phyloP scores from a whole-genome alignment of 64 coral and sea anemone genomes.

The Pocillopora verrucosa region DNA sequence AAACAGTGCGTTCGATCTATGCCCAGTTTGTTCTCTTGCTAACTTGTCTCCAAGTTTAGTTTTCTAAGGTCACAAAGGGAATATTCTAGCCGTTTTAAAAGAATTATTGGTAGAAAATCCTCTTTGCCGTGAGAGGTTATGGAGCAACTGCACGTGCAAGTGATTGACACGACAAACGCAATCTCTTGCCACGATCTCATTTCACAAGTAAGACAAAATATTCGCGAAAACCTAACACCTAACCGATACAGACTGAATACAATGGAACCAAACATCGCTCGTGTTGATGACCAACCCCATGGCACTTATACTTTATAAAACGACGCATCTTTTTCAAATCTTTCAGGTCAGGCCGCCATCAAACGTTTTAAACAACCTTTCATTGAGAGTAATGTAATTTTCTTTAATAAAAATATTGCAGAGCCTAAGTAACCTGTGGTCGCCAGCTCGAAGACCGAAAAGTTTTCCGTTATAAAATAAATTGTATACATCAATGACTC shows the following conservation, averaged over 20 bases:
- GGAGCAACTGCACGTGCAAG: no score
- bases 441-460: slow-evolving; percentile 39
- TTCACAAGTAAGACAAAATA: no score
- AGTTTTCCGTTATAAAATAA: slow-evolving; percentile 21
- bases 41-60: background rate
- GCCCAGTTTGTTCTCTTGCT: no score
- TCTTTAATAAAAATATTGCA: slow-evolving; percentile 20
- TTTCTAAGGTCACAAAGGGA: background rate
- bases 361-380: slow-evolving; percentile 47
- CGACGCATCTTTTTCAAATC: slow-evolving; percentile 33
- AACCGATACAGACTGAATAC: slow-evolving; percentile 46
- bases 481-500: slow-evolving; percentile 25
- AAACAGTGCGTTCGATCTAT: no score
- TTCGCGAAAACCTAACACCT: slow-evolving; percentile 9
- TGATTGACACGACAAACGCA: no score
- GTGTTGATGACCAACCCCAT: slow-evolving; percentile 21
- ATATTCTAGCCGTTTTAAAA: slow-evolving; percentile 13
- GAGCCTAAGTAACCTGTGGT: slow-evolving; percentile 37
- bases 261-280: slow-evolving; percentile 41
- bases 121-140: no score
- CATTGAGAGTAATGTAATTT: slow-evolving; percentile 36
- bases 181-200: no score
- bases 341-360: slow-evolving; percentile 36
- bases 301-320: slow-evolving; percentile 44
- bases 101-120: background rate